These are phyloP conservation scores for Allobates femoralis DNA, from an alignment of 2,797 vertebrate genomes.

Conservation along the genomic window DNA sequence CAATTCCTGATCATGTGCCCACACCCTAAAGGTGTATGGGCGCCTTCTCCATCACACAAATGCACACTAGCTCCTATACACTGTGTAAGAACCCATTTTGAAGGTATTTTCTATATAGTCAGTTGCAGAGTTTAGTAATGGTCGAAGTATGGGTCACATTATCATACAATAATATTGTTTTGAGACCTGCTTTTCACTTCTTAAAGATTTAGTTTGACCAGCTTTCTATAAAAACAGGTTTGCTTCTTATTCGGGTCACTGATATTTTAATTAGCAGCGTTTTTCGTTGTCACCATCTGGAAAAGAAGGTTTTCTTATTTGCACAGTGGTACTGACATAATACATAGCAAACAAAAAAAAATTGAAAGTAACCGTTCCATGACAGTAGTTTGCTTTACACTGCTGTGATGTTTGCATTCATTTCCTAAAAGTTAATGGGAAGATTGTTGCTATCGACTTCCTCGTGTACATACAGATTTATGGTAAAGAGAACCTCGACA, in stretches of 20 bases:
- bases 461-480: slow-evolving; percentile 6
- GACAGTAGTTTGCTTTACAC: neutral
- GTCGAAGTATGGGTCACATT: neutral
- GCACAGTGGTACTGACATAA: neutral
- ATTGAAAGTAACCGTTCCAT: neutral
- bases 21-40: too few relatives aligned
- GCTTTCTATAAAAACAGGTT: neutral
- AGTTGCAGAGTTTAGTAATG: neutral
- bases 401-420: neutral
- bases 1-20: too few relatives aligned
- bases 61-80: too few relatives aligned
- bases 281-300: neutral
- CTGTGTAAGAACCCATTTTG: too few relatives aligned
- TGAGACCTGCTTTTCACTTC: neutral
- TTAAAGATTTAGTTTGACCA: neutral
- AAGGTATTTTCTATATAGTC: too few relatives aligned
- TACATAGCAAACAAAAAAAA: neutral
- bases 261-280: neutral
- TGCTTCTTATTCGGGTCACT: neutral
- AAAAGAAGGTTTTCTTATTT: neutral
- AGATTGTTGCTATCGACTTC: slow-evolving; percentile 15
- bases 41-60: too few relatives aligned
- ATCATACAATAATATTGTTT: neutral
- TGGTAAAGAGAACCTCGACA: neutral
- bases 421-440: neutral